Conservation (phyloP, 2,888 invertebrate genomes). For the Cantharis nigra region DNA sequence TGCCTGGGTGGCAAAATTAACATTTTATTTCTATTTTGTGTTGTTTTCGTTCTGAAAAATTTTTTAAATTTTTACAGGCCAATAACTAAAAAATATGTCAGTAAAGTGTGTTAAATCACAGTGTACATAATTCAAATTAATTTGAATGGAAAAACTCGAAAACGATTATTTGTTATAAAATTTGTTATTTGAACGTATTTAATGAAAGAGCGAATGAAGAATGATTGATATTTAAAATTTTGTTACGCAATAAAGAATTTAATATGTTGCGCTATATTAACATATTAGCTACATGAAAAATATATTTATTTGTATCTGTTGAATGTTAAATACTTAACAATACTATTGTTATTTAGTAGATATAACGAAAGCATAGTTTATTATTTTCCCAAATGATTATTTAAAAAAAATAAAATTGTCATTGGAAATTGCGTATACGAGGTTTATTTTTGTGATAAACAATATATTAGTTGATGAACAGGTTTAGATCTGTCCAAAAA, state of each 20-base stretch:
- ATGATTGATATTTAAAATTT: background rate
- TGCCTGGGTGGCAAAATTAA: background rate
- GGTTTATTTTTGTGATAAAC: background rate
- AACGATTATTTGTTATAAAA: background rate
- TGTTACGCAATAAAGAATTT: background rate
- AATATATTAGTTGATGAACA: background rate
- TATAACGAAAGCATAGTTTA: background rate
- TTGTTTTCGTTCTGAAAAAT: background rate
- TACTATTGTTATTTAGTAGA: slow-evolving; percentile 1
- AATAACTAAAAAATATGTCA: background rate
- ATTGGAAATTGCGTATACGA: background rate
- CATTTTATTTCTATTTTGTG: background rate
- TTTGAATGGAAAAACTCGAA: background rate
- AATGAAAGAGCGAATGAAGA: background rate
- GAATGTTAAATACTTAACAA: background rate
- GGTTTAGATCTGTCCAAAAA: background rate
- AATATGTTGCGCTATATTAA: background rate
- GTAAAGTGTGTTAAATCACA: background rate
- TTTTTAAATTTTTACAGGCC: background rate
- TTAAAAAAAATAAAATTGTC: background rate
- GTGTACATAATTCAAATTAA: background rate
- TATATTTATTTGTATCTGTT: slow-evolving; percentile 1
- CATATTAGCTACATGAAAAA: background rate
- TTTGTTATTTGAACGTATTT: background rate
- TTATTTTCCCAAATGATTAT: background rate